phyloP scores from a whole-genome alignment of 2,888 invertebrate genomes.

The Ceriagrion tenellum region DNA sequence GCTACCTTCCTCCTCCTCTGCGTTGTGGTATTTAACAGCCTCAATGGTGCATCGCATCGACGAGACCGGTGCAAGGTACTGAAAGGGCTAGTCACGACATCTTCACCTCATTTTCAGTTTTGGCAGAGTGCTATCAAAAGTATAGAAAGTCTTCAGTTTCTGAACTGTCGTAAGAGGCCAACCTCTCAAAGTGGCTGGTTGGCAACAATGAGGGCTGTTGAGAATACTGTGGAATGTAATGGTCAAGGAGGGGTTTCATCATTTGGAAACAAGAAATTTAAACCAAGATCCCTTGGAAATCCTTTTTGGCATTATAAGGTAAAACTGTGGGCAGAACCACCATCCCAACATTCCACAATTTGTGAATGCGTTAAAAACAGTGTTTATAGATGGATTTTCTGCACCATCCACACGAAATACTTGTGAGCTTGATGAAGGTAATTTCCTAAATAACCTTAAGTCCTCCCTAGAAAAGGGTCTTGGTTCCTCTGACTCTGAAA shows the following conservation, averaged over 20 bases:
- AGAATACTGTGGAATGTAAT: neutral
- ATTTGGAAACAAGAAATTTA: neutral
- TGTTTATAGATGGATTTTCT: neutral
- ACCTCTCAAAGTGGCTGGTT: neutral
- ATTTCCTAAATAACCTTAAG: neutral
- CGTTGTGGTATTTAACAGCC: neutral
- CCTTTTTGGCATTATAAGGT: neutral
- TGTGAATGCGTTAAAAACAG: neutral
- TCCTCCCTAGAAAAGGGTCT: slow-evolving; percentile 1
- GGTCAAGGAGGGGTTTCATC: neutral
- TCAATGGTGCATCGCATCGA: neutral
- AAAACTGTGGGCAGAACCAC: neutral
- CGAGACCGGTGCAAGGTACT: slow-evolving; percentile 10
- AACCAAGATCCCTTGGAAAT: neutral
- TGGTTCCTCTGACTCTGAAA: neutral
- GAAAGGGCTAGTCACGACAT: neutral
- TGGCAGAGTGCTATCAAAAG: neutral
- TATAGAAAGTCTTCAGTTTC: neutral
- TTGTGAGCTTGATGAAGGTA: neutral
- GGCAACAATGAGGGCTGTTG: neutral
- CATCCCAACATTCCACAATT: neutral
- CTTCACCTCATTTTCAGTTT: neutral
- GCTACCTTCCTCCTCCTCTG: slow-evolving; percentile 40
- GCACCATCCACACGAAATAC: neutral
- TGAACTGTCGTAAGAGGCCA: neutral